phyloP scores from a whole-genome alignment of 2,113 vertebrate species.

The Mus spicilegus region DNA sequence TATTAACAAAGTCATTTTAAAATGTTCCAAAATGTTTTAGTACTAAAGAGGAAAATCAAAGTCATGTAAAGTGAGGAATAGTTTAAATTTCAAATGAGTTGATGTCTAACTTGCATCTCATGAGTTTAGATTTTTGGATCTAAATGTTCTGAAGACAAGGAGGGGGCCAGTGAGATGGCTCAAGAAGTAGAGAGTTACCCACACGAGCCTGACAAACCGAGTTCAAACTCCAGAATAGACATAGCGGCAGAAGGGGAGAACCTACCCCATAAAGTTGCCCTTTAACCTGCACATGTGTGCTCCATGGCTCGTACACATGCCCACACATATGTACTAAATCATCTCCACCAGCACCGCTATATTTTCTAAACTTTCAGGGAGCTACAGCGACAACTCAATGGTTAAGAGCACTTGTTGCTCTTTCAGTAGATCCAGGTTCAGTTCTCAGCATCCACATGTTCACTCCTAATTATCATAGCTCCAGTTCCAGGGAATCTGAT shows the following conservation, averaged over 20 bases:
- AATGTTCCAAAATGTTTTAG: not conserved
- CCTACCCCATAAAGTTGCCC: not conserved
- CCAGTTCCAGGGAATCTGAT: not conserved
- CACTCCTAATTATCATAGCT: not conserved
- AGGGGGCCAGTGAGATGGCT: not conserved
- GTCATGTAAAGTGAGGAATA: not conserved
- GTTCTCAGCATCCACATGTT: not conserved
- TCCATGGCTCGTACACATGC: not conserved
- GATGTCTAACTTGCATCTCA: not conserved
- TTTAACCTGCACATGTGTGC: no score
- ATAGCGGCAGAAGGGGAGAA: not conserved
- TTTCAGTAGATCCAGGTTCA: not conserved
- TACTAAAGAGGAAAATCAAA: not conserved
- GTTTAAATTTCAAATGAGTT: constrained; percentile 41
- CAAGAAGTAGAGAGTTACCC: not conserved
- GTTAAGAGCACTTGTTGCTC: not conserved
- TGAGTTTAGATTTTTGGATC: constrained; percentile 23
- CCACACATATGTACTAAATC: not conserved
- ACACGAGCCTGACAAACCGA: not conserved
- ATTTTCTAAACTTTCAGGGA: not conserved
- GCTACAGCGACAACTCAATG: not conserved
- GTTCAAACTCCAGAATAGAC: not conserved
- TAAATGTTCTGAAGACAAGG: constrained; percentile 4
- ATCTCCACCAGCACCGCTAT: no score
- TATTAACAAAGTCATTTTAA: not conserved